Conservation (phyloP, 2,797 vertebrate species). For the Oreortyx pictus region DNA sequence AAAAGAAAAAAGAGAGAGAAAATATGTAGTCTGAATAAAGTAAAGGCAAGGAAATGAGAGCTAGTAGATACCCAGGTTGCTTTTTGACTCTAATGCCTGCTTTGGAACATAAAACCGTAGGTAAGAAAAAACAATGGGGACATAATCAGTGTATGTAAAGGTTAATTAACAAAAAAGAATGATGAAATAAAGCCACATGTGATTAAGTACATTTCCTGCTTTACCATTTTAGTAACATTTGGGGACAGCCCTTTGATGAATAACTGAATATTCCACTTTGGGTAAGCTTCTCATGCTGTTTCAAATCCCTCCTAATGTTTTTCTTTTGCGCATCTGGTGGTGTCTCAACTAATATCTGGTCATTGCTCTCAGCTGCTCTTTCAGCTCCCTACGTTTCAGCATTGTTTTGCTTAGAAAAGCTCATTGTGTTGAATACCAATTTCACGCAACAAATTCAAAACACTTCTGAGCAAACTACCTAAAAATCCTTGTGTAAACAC, state of each 20-base stretch:
- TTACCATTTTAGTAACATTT: not conserved
- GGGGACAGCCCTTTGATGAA: not conserved
- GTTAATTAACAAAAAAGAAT: not conserved
- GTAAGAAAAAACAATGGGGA: not conserved
- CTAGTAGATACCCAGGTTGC: not conserved
- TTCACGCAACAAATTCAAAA: conserved; percentile 21
- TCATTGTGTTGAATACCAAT: conserved; percentile 15
- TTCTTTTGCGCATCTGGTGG: not conserved
- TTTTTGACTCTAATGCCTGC: not conserved
- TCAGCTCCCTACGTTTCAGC: not conserved
- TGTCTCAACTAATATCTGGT: rapidly evolving
- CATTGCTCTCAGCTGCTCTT: not conserved
- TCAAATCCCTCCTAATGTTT: not conserved
- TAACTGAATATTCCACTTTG: not conserved
- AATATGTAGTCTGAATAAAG: not conserved
- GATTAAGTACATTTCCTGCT: not conserved
- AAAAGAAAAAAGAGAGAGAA: not conserved
- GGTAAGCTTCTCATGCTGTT: not conserved
- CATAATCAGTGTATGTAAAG: not conserved
- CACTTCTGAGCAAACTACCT: conserved; percentile 48
- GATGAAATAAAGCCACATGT: not conserved
- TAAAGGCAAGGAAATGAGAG: not conserved
- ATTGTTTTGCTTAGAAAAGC: not conserved
- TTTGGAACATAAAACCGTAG: not conserved
- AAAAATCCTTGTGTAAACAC: conserved; percentile 59